These are phyloP conservation scores for Ardeotis arabs DNA, from an alignment of 2,113 vertebrate species.

Conservation along the genomic window DNA sequence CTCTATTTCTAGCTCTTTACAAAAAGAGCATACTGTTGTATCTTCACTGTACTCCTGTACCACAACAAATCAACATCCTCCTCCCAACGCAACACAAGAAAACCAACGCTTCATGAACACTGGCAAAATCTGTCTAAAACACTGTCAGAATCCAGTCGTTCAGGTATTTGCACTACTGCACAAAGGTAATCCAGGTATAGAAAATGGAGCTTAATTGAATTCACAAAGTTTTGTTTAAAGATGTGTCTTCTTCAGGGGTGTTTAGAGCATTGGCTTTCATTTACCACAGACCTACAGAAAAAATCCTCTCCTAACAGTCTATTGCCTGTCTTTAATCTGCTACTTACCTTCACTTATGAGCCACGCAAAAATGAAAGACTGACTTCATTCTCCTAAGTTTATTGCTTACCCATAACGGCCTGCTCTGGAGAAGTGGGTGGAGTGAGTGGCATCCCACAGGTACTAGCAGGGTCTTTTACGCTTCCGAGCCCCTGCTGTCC, in stretches of 20 bases:
- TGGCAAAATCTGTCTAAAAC: background rate
- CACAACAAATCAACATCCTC: background rate
- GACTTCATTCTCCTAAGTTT: background rate
- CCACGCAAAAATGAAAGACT: background rate
- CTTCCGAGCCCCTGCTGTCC: conserved; percentile 80
- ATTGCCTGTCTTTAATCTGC: background rate
- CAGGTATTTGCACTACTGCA: background rate
- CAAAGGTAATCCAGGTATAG: background rate
- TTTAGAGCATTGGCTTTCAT: background rate
- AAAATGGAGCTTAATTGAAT: background rate
- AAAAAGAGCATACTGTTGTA: background rate
- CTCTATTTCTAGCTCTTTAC: background rate
- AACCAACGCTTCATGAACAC: background rate
- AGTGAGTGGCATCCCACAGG: conserved; percentile 93
- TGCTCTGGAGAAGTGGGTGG: conserved; percentile 96
- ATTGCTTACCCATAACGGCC: conserved; percentile 81
- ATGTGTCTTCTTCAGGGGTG: background rate
- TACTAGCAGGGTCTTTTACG: conserved; percentile 84
- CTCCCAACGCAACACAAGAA: background rate
- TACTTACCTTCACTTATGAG: background rate
- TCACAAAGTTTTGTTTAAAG: background rate
- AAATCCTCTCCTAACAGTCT: background rate
- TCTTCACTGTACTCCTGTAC: background rate
- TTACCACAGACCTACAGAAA: background rate
- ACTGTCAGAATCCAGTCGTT: background rate